Evolutionary conservation across 2,888 invertebrate species (phyloP).

Genomic region (Tiliacea aurago): DNA sequence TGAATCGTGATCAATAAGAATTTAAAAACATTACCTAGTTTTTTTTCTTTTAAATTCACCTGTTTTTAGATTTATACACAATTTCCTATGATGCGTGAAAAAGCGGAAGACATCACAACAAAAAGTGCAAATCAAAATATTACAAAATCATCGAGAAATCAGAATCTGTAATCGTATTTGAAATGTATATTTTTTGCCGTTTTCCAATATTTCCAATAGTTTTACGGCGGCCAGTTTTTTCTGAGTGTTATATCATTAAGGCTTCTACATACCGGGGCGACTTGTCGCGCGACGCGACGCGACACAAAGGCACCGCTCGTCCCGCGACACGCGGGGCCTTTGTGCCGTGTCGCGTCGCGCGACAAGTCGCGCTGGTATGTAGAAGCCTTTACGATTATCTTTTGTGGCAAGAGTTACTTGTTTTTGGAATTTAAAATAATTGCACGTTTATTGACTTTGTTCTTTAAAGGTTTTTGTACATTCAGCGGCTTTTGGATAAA

Average conservation of each 20-base stretch:
- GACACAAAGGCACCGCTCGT: no score
- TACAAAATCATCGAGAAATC: conserved; percentile 22
- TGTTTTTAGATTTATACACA: conserved; percentile 25
- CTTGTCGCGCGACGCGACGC: no score
- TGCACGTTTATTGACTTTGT: not conserved
- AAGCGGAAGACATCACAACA: conserved; percentile 8
- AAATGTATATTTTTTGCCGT: conserved; percentile 43
- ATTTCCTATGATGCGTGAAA: conserved; percentile 18
- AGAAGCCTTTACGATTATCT: conserved; percentile 17
- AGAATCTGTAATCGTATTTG: conserved; percentile 41
- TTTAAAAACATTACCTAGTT: not conserved
- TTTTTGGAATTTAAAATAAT: conserved; percentile 6
- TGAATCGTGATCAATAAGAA: not conserved
- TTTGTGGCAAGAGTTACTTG: conserved; percentile 12
- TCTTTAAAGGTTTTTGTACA: not conserved
- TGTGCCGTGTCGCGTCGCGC: no score
- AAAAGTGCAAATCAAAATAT: conserved; percentile 31
- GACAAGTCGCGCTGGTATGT: no score
- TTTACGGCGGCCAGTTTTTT: conserved; percentile 34
- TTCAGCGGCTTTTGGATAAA: not conserved
- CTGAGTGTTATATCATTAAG: no score
- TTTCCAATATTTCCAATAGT: conserved; percentile 34
- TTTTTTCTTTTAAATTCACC: not conserved
- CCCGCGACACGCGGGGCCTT: no score
- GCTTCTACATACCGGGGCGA: no score